Percentiles rank a stretch among this genome's conserved stretches.
phyloP scores from a whole-genome alignment of 2,888 invertebrate genomes.

The Priocnemis perturbator region DNA sequence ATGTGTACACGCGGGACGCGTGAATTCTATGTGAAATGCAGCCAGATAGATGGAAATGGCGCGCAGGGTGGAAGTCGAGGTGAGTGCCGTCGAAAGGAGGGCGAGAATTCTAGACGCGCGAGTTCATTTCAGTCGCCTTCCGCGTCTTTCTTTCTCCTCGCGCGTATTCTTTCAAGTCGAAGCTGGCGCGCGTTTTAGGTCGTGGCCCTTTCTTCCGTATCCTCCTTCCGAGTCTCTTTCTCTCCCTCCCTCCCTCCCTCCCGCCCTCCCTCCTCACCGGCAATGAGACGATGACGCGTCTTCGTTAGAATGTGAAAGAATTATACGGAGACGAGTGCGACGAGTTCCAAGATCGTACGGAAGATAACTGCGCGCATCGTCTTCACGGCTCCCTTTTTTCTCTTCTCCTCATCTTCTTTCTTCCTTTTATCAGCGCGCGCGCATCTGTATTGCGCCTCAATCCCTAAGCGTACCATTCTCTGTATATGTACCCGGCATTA shows the following conservation, averaged over 20 bases:
- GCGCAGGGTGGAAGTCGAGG: constrained; percentile 10
- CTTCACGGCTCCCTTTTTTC: neutral
- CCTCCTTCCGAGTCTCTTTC: neutral
- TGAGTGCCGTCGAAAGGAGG: constrained; percentile 28
- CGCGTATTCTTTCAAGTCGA: constrained; percentile 19
- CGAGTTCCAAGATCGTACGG: neutral
- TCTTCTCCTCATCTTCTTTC: neutral
- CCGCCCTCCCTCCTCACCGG: neutral
- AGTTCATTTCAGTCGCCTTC: constrained; percentile 49
- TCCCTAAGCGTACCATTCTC: too few species aligned
- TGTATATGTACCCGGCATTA: too few species aligned
- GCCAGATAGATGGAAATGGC: constrained; percentile 46
- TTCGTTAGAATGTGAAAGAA: constrained; percentile 3
- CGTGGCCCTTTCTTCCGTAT: neutral
- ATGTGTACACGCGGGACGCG: constrained; percentile 55
- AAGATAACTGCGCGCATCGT: neutral
- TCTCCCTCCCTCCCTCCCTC: neutral
- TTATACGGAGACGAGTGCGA: too few species aligned
- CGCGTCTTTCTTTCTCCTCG: constrained; percentile 21
- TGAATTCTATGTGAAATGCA: constrained; percentile 62
- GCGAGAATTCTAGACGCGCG: constrained; percentile 40
- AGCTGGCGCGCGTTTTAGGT: constrained; percentile 7
- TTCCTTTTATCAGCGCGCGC: neutral
- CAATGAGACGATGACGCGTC: too few species aligned
- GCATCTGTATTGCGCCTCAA: too few species aligned